A percentile compares a stretch with the other conserved stretches of the same genome.
These are phyloP conservation scores for Microtus agrestis DNA, from an alignment of 2,797 vertebrate species.

Conservation along the genomic window DNA sequence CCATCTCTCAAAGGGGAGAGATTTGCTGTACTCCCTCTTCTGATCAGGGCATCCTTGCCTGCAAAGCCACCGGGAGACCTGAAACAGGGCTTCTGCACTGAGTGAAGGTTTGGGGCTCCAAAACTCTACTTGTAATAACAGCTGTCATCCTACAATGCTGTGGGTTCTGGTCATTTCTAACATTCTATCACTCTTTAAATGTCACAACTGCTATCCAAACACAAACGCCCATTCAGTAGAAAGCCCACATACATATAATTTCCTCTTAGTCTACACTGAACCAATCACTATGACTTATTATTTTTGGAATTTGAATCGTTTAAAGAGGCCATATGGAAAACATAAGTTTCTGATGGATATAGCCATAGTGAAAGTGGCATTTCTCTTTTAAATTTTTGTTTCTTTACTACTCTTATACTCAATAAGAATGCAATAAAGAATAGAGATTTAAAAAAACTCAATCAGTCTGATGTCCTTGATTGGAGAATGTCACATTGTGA, in stretches of 20 bases:
- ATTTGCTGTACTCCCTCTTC: not conserved
- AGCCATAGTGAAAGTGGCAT: not conserved
- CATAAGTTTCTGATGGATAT: not conserved
- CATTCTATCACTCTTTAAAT: not conserved
- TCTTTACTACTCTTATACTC: not conserved
- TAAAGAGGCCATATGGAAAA: not conserved
- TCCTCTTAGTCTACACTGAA: not conserved
- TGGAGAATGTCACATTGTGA: not conserved
- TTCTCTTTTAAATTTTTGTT: not conserved
- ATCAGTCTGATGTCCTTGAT: not conserved
- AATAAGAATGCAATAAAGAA: not conserved
- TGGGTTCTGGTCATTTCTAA: not conserved
- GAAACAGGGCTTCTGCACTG: not conserved
- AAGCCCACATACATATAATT: not conserved
- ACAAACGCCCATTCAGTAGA: conserved; percentile 18
- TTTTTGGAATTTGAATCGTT: conserved; percentile 36
- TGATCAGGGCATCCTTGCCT: too few relatives aligned
- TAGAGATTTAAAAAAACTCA: not conserved
- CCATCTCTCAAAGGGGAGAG: not conserved
- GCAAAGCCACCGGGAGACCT: not conserved
- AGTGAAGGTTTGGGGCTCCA: not conserved
- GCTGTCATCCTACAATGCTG: not conserved
- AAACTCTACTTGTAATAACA: conserved; percentile 33
- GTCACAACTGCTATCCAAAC: not conserved
- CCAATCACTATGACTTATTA: not conserved